These are phyloP conservation scores for Orycteropus afer DNA, from an alignment of 2,113 vertebrate species.

Conservation along the genomic window DNA sequence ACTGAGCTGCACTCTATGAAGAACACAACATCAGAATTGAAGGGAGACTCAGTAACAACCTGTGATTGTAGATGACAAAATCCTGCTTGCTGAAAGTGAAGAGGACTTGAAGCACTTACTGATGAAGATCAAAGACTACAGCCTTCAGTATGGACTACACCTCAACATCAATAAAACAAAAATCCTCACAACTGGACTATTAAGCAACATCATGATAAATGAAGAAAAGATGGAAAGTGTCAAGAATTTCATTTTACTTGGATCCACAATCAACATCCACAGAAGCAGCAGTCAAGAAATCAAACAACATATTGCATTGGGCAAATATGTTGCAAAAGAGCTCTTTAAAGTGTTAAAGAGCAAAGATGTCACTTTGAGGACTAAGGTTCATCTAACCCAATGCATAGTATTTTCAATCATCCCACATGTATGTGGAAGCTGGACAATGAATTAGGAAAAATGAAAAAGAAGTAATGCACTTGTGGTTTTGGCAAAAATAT, in stretches of 20 bases:
- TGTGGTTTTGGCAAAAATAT: not conserved
- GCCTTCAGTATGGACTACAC: not conserved
- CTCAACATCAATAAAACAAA: not conserved
- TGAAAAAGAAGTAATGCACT: not conserved
- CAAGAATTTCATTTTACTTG: not conserved
- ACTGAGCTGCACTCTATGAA: no score
- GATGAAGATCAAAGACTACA: not conserved
- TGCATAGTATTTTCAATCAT: not conserved
- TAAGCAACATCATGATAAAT: no score
- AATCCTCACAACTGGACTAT: not conserved
- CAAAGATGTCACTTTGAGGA: not conserved
- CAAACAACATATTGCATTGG: not conserved
- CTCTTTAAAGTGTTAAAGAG: no score
- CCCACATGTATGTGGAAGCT: not conserved
- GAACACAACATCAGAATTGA: no score
- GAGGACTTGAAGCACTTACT: not conserved
- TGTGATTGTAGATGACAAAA: no score
- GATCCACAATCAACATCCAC: not conserved
- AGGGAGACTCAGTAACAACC: no score
- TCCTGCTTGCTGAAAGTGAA: not conserved
- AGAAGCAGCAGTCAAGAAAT: not conserved
- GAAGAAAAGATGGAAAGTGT: no score
- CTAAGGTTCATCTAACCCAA: not conserved
- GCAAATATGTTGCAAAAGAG: not conserved
- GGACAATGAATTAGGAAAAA: not conserved